Base-by-base conservation (phyloP, 2,113 vertebrate species). In the Marmota monax region DNA sequence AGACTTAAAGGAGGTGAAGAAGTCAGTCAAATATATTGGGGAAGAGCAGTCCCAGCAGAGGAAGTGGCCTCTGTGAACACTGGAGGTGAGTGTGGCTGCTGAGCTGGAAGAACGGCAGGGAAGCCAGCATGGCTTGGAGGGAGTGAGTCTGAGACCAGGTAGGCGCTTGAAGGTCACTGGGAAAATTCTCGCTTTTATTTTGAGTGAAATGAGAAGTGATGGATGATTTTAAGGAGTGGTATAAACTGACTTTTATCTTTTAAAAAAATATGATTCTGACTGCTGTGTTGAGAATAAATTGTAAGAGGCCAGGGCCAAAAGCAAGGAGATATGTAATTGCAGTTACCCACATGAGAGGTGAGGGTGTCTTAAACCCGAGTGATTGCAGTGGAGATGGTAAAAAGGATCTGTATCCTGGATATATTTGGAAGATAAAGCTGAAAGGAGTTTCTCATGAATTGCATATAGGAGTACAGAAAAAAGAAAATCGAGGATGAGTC, bases 401-500 rank as follows among this genome's bases (percentile, higher is more conserved):
- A 12, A 39, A 70, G 20, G 32, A 42, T n/a, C 42, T 86, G 48
- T n/a, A 23, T 70, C 67, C 37, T 58, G 69, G 25, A 11, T 56
- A 34, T 37, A 22, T 34, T 76, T 83, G 23, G 18, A 22, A 84
- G 74, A 65, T 86, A 58, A 51, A 89, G 13, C 14, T 42, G 53
- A 96, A 92, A 61, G 74, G 29, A 34, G 13, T 34, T 76, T 65
- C 78, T 48, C 34, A 61, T 56, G 22, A n/a, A 67, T 7, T 80
- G 34, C 32, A 45, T 18, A 18, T 37, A 74, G 45, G 14, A 48
- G 63, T 39, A 17, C 7, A 85, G 8, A 11, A 73, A 67, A 80
- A 67, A 93, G 82, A 51, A 83, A 91, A 80, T 32, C 23, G n/a
- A 88, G 25, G n/a, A 63, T 87, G 53, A 72, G 87, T 74, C 14